A percentile compares a stretch with the other conserved stretches of the same genome.
Evolutionary conservation across 2,888 invertebrate species (phyloP).

Genomic region (Megamerina dolium): DNA sequence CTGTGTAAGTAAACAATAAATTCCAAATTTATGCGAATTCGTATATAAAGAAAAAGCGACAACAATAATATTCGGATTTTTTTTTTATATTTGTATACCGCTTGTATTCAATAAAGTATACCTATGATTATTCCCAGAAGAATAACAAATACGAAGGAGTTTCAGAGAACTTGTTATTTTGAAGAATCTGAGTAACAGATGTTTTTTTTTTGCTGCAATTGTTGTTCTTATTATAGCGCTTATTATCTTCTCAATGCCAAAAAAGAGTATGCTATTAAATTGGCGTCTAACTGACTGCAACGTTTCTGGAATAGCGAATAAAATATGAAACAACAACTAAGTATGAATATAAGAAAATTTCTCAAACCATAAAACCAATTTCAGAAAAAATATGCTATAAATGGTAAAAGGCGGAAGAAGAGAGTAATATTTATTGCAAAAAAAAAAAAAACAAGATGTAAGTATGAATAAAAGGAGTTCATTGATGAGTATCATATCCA

Average conservation of each 20-base stretch:
- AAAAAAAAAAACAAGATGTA: too few species aligned
- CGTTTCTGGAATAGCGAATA: constrained; percentile 11
- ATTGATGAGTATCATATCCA: too few species aligned
- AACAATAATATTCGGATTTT: too few species aligned
- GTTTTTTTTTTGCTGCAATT: constrained; percentile 6
- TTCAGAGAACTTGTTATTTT: too few species aligned
- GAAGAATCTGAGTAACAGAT: background rate
- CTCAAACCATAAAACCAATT: constrained; percentile 12
- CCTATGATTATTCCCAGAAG: too few species aligned
- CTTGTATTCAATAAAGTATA: too few species aligned
- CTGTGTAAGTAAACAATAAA: constrained; percentile 2
- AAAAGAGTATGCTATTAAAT: constrained; percentile 42
- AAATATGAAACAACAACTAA: constrained; percentile 2
- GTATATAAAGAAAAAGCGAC: background rate
- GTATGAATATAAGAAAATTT: too few species aligned
- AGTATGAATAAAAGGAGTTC: too few species aligned
- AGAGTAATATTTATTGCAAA: background rate
- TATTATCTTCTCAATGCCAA: constrained; percentile 36
- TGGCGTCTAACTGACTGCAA: constrained; percentile 37
- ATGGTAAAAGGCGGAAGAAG: background rate
- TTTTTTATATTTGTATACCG: too few species aligned
- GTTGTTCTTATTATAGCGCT: constrained; percentile 7
- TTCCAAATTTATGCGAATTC: constrained; percentile 1
- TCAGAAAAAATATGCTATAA: background rate
- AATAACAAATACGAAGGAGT: too few species aligned